phyloP scores from a whole-genome alignment of 2,113 vertebrate species.

The Ia io region DNA sequence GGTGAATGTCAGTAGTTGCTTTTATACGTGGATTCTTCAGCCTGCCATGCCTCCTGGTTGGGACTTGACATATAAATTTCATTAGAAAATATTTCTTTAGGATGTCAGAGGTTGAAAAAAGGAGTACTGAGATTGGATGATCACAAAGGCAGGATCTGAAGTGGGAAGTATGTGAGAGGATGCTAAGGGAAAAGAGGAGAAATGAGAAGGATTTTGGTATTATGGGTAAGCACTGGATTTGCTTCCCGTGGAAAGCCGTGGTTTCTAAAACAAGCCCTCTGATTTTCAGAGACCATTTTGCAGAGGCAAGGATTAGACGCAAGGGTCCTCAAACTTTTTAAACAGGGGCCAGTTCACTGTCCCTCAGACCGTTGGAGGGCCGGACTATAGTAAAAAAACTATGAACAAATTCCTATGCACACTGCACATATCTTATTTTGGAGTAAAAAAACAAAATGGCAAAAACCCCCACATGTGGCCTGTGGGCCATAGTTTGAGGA shows the following conservation, averaged over 20 bases:
- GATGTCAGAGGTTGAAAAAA: neutral
- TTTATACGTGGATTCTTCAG: neutral
- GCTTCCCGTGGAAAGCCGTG: neutral
- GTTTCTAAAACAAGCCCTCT: neutral
- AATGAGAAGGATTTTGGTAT: neutral
- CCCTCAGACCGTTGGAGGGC: no score
- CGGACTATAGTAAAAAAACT: no score
- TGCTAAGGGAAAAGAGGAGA: neutral
- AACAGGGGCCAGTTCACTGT: no score
- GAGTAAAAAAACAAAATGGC: no score
- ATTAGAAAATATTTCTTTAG: neutral
- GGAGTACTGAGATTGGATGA: neutral
- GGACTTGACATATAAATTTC: neutral
- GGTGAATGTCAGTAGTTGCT: neutral
- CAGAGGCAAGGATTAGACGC: neutral
- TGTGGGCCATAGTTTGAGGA: no score
- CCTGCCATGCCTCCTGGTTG: neutral
- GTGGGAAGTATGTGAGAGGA: neutral
- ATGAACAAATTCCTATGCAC: no score
- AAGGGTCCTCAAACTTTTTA: no score
- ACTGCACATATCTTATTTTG: no score
- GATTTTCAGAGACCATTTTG: neutral
- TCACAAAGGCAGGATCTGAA: neutral
- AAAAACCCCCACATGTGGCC: no score
- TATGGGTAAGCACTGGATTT: neutral